Evolutionary conservation across 2,797 vertebrate genomes (phyloP).

Genomic region (Sarcoramphus papa): DNA sequence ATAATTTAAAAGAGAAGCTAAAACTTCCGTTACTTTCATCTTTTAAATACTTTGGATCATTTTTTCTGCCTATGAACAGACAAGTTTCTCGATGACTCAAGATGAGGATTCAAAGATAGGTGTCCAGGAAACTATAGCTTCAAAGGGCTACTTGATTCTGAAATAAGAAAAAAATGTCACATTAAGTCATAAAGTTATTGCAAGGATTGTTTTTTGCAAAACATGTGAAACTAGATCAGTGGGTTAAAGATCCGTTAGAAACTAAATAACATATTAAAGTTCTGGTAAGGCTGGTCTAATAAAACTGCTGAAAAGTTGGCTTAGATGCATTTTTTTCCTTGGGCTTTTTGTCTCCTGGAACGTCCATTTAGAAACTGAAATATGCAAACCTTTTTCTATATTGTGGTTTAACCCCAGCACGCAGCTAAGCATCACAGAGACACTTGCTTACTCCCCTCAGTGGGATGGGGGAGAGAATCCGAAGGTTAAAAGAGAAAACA

Average conservation of each 20-base stretch:
- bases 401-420: background rate
- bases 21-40: background rate
- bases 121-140: background rate
- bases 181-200: background rate
- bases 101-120: background rate
- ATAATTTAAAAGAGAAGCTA: background rate
- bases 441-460: background rate
- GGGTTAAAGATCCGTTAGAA: background rate
- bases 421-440: background rate
- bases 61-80: background rate
- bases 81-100: background rate
- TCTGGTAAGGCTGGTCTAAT: background rate
- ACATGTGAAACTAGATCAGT: background rate
- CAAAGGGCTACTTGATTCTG: background rate
- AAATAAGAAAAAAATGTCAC: background rate
- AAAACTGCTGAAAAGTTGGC: background rate
- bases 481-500: background rate
- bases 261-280: background rate
- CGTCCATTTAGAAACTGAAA: background rate
- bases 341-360: background rate
- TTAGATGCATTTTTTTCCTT: background rate
- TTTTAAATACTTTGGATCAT: background rate
- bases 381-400: background rate
- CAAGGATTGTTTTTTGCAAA: background rate
- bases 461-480: background rate